These are phyloP conservation scores for Daktulosphaira vitifoliae DNA, from an alignment of 1,140 invertebrate species.

Conservation along the genomic window DNA sequence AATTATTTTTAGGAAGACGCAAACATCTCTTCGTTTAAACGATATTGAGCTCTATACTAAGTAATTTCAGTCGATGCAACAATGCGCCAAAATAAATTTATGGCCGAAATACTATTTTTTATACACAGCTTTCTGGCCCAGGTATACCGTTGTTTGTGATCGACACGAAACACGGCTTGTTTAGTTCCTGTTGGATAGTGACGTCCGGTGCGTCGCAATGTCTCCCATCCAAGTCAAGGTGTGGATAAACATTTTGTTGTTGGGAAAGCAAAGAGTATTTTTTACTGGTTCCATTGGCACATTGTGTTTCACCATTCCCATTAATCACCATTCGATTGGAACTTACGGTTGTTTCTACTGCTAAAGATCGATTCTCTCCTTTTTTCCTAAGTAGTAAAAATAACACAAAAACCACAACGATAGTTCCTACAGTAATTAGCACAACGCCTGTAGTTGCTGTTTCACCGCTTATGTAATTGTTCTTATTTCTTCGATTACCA, in stretches of 20 bases:
- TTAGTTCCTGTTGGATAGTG: background rate
- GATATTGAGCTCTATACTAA: no score
- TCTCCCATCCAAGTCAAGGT: background rate
- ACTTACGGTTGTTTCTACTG: background rate
- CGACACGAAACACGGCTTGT: conserved; percentile 4
- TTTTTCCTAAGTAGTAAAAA: background rate
- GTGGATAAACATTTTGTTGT: background rate
- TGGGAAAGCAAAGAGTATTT: background rate
- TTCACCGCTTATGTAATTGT: no score
- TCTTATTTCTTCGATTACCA: background rate
- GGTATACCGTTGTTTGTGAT: conserved; percentile 6
- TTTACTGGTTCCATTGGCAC: background rate
- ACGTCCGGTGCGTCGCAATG: background rate
- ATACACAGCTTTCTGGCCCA: conserved; percentile 15
- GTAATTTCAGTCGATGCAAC: no score
- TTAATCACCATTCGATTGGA: background rate
- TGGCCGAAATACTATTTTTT: background rate
- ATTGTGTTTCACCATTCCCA: background rate
- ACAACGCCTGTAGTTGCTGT: background rate
- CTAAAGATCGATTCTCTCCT: no score
- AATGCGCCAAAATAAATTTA: no score
- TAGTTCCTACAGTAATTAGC: background rate
- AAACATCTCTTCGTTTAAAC: no score
- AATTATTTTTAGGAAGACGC: no score
- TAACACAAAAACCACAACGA: background rate